Evolutionary conservation across 2,113 vertebrate species (phyloP).

Genomic region (Channa maculata): DNA sequence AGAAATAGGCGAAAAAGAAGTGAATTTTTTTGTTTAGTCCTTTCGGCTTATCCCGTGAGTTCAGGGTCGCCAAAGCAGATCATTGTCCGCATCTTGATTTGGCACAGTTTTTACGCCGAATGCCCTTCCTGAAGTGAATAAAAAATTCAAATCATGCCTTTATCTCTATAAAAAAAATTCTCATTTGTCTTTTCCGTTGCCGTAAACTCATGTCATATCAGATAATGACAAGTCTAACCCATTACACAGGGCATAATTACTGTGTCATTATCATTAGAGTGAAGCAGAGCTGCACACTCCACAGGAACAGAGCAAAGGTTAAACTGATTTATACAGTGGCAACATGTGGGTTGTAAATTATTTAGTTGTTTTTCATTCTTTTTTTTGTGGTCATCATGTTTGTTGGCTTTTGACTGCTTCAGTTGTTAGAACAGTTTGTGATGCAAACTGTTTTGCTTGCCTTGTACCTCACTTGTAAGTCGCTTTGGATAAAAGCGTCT

Average conservation of each 20-base stretch:
- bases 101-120: no score
- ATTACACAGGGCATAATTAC: conserved; percentile 44
- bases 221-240: conserved; percentile 31
- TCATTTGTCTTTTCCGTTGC: conserved; percentile 9
- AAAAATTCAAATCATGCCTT: no score
- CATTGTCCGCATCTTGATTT: no score
- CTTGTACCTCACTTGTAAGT: no score
- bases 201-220: conserved; percentile 32
- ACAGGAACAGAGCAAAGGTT: conserved; percentile 42
- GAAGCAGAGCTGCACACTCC: conserved; percentile 29
- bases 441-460: not conserved
- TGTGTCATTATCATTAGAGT: conserved; percentile 44
- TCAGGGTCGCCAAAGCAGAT: no score
- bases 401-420: not conserved
- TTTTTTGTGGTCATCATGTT: not conserved
- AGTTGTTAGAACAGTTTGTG: not conserved
- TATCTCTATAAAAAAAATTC: no score
- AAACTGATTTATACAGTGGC: conserved; percentile 12
- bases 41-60: no score
- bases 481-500: no score
- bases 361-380: not conserved
- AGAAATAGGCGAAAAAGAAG: conserved; percentile 4
- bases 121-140: no score
- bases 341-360: conserved; percentile 9
- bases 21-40: not conserved